Evolutionary conservation across 2,113 vertebrate genomes (phyloP).

Genomic region (Rhodinocichla rosea): DNA sequence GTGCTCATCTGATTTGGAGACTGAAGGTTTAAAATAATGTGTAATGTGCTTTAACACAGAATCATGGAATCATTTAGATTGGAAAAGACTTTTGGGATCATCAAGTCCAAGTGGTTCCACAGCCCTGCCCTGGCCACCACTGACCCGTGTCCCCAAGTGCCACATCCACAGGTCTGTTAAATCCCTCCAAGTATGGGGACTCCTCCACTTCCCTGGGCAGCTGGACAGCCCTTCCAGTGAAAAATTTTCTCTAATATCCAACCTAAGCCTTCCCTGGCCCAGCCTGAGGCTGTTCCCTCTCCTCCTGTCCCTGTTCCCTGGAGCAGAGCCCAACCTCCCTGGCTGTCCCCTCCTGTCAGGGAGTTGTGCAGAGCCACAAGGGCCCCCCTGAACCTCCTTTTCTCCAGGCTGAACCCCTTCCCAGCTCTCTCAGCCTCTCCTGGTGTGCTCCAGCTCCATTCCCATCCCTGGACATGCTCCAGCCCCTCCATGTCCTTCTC

Average conservation of each 20-base stretch:
- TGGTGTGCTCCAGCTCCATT: fast-evolving
- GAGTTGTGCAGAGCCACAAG: background rate
- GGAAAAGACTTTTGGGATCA: background rate
- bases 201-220: background rate
- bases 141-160: background rate
- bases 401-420: background rate
- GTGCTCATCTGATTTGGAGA: background rate
- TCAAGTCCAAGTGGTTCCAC: background rate
- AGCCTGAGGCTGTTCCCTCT: background rate
- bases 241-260: background rate
- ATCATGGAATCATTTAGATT: background rate
- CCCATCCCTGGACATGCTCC: fast-evolving
- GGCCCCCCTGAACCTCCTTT: background rate
- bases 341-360: background rate
- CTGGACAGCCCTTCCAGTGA: background rate
- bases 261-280: background rate
- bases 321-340: fast-evolving
- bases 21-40: background rate
- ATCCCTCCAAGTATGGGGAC: background rate
- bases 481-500: background rate
- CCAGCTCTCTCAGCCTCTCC: background rate
- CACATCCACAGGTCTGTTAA: background rate
- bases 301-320: background rate
- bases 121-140: background rate
- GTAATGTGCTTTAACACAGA: background rate